Conservation (phyloP, 2,113 vertebrate genomes). For the Tonatia bakeri region DNA sequence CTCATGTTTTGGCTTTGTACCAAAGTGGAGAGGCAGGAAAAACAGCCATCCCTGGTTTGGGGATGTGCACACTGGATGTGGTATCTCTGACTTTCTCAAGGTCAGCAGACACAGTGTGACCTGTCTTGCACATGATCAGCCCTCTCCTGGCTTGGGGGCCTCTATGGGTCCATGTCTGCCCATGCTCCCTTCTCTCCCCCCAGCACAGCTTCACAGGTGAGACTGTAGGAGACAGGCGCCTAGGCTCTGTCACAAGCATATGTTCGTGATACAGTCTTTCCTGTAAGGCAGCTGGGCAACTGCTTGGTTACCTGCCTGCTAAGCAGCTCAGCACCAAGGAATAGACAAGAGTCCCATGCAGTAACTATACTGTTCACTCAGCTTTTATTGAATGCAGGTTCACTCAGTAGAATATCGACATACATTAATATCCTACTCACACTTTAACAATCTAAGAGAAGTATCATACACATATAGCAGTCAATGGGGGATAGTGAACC, state of each 20-base stretch:
- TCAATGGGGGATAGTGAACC: too few species aligned
- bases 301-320: too few species aligned
- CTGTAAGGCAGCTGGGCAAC: too few species aligned
- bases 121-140: background rate
- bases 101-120: background rate
- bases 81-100: slow-evolving; percentile 1
- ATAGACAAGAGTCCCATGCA: too few species aligned
- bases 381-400: too few species aligned
- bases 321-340: too few species aligned
- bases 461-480: too few species aligned
- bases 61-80: accelerated
- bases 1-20: background rate
- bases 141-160: background rate
- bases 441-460: too few species aligned
- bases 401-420: too few species aligned
- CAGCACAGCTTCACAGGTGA: background rate
- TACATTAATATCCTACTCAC: too few species aligned
- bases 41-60: background rate
- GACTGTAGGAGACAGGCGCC: background rate
- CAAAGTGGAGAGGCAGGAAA: background rate
- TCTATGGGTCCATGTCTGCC: background rate
- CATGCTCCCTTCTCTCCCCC: background rate
- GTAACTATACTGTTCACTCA: too few species aligned
- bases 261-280: too few species aligned
- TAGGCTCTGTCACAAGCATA: background rate